Evolutionary conservation across 2,888 invertebrate species (phyloP).

Genomic region (Lycia hirtaria): DNA sequence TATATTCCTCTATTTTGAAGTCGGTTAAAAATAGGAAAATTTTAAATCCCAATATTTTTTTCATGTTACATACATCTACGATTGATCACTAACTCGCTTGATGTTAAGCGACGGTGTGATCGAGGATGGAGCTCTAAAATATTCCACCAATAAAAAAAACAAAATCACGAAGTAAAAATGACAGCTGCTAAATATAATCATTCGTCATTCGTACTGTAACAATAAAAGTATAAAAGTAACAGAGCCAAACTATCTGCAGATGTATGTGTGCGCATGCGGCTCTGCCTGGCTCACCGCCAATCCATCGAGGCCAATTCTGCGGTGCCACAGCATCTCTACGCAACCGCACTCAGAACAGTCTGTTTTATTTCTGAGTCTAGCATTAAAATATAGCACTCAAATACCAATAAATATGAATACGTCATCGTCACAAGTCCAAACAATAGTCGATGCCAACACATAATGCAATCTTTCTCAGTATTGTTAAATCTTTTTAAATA

Average conservation of each 20-base stretch:
- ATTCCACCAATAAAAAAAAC: neutral
- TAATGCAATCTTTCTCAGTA: neutral
- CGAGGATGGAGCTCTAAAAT: too few relatives aligned
- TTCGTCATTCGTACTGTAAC: conserved; percentile 38
- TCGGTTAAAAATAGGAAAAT: too few relatives aligned
- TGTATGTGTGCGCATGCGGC: conserved; percentile 61
- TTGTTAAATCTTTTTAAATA: neutral
- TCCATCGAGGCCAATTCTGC: conserved; percentile 70
- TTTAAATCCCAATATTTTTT: too few relatives aligned
- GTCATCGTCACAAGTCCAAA: conserved; percentile 1
- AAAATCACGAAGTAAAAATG: neutral
- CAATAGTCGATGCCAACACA: conserved; percentile 18
- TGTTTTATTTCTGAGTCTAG: conserved; percentile 55
- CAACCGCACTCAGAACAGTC: conserved; percentile 72
- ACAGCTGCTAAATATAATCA: conserved; percentile 1
- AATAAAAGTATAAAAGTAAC: conserved; percentile 49
- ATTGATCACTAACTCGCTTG: too few relatives aligned
- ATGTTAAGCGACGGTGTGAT: too few relatives aligned
- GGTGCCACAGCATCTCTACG: conserved; percentile 71
- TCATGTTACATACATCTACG: too few relatives aligned
- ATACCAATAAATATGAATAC: conserved; percentile 7
- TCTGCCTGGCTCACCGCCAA: conserved; percentile 65
- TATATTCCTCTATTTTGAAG: too few relatives aligned
- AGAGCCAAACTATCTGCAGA: conserved; percentile 26
- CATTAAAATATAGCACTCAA: conserved; percentile 26